Base-by-base conservation (phyloP, 2,797 vertebrate genomes). In the Chelon auratus region DNA sequence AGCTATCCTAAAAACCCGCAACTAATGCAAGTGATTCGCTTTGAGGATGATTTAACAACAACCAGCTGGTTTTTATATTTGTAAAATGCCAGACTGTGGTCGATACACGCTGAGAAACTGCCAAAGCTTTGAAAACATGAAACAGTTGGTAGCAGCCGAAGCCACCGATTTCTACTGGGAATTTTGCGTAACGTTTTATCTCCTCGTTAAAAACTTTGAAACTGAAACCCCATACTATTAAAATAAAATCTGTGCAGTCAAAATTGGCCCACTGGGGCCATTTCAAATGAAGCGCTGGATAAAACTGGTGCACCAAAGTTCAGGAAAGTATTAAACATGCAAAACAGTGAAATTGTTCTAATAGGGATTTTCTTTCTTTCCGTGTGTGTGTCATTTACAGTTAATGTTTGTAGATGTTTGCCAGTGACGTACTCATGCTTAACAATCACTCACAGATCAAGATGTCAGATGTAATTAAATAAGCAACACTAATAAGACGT, bases 381-480 rank as follows among this genome's bases (percentile, higher is more conserved):
- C 5, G 30, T 33, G 30, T 8, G 30, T 3, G 10, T 36, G 11
- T 14, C 22, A 71, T 63, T 56, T 30, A 20, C 9, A 48, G n/a
- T 22, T 12, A 4, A 17, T 69, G 6, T 58, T 3, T 59, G 59
- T 69, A 30, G 5, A 57, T 53, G 4, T 12, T n/a, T 37, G 2
- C 39, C 37, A 56, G 4, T 17, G 8, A 57, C 52, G 36, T 53
- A 58, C 7, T 18, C 12, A 47, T 43, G 22, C 59, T 66, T n/a
- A 26, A 40, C 14, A 22, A 9, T 1, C 15, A 8, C n/a, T 58
- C 2, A 10, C 52, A 67, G 15, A 3, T 68, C 26, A n/a, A 50
- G 11, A 45, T 36, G 4, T 71, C 17, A 39, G n/a, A 17, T 60
- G 33, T 67, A 73, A 85, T 74, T 77, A 22, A 68, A 70, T 48